Conservation (phyloP, 2,888 invertebrate genomes). For the Xanthia togata region DNA sequence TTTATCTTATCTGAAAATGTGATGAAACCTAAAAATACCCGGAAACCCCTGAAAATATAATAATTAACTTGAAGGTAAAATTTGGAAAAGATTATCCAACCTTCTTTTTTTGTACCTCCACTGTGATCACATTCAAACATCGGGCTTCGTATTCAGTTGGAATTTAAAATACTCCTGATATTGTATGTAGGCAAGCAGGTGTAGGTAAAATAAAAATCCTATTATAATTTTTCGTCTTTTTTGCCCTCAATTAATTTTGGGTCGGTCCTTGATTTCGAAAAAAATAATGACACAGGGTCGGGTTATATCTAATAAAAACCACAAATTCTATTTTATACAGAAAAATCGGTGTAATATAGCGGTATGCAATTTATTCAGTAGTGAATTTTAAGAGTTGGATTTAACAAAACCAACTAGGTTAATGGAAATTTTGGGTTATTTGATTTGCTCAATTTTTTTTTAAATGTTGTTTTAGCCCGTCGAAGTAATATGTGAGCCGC, state of each 20-base stretch:
- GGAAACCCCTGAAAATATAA: background rate
- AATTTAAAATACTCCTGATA: slow-evolving; percentile 43
- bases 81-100: background rate
- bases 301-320: slow-evolving; percentile 47
- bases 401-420: background rate
- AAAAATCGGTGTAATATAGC: background rate
- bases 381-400: slow-evolving; percentile 9
- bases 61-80: slow-evolving; percentile 1
- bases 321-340: slow-evolving; percentile 20
- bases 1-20: background rate
- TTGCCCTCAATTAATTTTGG: slow-evolving; percentile 41
- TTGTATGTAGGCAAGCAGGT: background rate
- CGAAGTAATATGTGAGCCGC: background rate
- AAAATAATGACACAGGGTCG: slow-evolving; percentile 3
- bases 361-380: background rate
- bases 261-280: slow-evolving; percentile 21
- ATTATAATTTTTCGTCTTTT: slow-evolving; percentile 22
- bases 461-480: background rate
- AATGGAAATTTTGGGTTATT: slow-evolving; percentile 5
- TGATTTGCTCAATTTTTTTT: background rate
- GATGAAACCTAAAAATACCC: background rate
- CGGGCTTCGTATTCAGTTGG: slow-evolving; percentile 16
- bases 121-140: slow-evolving; percentile 4
- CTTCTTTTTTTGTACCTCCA: background rate
- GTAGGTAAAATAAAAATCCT: slow-evolving; percentile 20